A percentile compares a stretch with the other conserved stretches of the same genome.
phyloP scores from a whole-genome alignment of 2,888 invertebrate species.

The Ctenicera cuprea region DNA sequence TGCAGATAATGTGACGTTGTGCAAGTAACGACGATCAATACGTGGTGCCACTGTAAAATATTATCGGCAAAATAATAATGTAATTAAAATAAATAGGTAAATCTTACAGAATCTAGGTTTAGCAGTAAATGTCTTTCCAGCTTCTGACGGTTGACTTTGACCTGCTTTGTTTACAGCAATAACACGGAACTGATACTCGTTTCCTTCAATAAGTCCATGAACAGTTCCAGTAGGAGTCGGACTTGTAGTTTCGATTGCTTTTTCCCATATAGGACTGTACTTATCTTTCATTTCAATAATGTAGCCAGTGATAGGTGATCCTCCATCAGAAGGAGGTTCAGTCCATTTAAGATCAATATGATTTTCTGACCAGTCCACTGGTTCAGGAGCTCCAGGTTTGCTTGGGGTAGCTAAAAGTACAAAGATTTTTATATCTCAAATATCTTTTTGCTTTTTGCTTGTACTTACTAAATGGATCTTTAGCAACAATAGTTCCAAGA shows the following conservation, averaged over 20 bases:
- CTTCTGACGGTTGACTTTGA: conserved; percentile 92
- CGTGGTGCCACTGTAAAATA: conserved; percentile 87
- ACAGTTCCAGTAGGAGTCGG: conserved; percentile 86
- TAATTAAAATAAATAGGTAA: conserved; percentile 20
- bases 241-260: conserved; percentile 88
- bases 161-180: conserved; percentile 97
- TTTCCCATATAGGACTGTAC: conserved; percentile 95
- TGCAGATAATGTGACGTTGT: conserved; percentile 92
- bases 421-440: not conserved
- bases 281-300: conserved; percentile 95
- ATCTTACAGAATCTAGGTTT: conserved; percentile 85
- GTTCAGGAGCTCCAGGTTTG: conserved; percentile 92
- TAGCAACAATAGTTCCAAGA: conserved; percentile 91
- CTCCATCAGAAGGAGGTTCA: conserved; percentile 92
- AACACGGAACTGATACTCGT: conserved; percentile 97
- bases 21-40: conserved; percentile 94
- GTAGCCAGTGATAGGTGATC: conserved; percentile 95
- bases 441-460: conserved; percentile 37
- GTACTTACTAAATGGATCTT: conserved; percentile 94
- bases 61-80: conserved; percentile 25
- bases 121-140: conserved; percentile 89
- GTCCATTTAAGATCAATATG: conserved; percentile 95
- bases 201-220: conserved; percentile 95
- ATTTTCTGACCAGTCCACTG: conserved; percentile 93
- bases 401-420: conserved; percentile 83